Conservation (phyloP, 2,797 vertebrate species). For the Sternarchorhynchus goeldii region DNA sequence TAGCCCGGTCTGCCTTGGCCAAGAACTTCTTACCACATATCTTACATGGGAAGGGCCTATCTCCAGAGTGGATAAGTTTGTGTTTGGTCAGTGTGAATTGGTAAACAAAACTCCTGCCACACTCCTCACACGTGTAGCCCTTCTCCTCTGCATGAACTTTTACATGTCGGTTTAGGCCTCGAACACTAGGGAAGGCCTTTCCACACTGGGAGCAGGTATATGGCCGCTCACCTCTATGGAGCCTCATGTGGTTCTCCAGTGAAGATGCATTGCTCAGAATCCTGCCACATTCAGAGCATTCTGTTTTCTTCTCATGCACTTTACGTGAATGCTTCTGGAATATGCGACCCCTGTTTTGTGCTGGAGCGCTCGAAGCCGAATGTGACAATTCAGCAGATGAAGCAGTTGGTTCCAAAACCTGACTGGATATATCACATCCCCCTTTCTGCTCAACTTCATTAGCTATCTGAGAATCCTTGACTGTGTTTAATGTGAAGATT, state of each 20-base stretch:
- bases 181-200: conserved; percentile 70
- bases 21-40: conserved; percentile 73
- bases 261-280: conserved; percentile 69
- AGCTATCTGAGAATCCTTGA: conserved; percentile 20
- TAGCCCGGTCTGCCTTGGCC: conserved; percentile 69
- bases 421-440: conserved; percentile 9
- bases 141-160: conserved; percentile 71
- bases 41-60: conserved; percentile 73
- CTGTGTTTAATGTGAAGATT: conserved; percentile 1
- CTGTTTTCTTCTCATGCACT: conserved; percentile 60
- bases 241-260: conserved; percentile 71
- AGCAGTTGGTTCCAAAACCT: conserved; percentile 23
- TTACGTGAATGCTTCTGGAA: conserved; percentile 29
- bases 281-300: conserved; percentile 73
- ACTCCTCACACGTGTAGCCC: conserved; percentile 70
- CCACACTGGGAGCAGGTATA: conserved; percentile 72
- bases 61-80: conserved; percentile 70
- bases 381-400: conserved; percentile 6
- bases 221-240: conserved; percentile 66
- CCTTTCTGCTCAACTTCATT: conserved; percentile 20
- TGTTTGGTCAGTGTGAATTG: conserved; percentile 74
- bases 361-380: conserved; percentile 9
- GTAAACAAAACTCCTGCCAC: conserved; percentile 77
- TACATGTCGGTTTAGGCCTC: conserved; percentile 70
- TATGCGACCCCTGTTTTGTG: background rate